phyloP scores from a whole-genome alignment of 2,888 invertebrate genomes.

The Rotaria magnacalcarata region DNA sequence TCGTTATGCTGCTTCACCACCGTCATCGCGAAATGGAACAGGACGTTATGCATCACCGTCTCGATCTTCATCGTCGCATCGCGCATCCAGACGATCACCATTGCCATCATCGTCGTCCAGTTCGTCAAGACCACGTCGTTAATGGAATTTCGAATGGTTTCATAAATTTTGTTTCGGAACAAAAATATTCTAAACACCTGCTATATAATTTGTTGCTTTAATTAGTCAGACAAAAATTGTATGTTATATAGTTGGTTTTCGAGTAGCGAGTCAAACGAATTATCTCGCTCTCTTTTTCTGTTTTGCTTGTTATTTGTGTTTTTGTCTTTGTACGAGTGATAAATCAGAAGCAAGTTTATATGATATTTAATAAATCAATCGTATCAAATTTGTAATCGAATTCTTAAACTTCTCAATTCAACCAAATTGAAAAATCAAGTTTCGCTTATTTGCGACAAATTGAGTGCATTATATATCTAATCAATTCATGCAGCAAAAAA shows the following conservation, averaged over 20 bases:
- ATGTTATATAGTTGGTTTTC: background rate
- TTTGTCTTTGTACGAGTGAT: background rate
- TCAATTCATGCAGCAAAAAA: too few relatives aligned
- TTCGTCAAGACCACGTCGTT: background rate
- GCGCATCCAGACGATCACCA: background rate
- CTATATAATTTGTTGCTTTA: background rate
- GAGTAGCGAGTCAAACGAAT: background rate
- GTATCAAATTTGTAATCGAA: background rate
- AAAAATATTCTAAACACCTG: background rate
- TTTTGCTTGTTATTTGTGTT: background rate
- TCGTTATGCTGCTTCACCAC: constrained; percentile 10
- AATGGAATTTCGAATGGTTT: background rate
- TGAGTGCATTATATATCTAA: too few relatives aligned
- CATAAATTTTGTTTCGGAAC: background rate
- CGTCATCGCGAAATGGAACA: background rate
- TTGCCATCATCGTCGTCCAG: background rate
- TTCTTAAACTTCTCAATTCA: too few relatives aligned
- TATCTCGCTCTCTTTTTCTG: background rate
- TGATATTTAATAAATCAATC: background rate
- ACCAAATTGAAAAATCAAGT: too few relatives aligned
- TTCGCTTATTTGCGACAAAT: too few relatives aligned
- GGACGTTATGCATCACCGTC: background rate
- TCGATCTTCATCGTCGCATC: constrained; percentile 8
- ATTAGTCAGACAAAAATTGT: background rate
- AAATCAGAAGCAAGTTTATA: background rate